phyloP scores from a whole-genome alignment of 2,113 vertebrate genomes.

The Taxidea taxus region DNA sequence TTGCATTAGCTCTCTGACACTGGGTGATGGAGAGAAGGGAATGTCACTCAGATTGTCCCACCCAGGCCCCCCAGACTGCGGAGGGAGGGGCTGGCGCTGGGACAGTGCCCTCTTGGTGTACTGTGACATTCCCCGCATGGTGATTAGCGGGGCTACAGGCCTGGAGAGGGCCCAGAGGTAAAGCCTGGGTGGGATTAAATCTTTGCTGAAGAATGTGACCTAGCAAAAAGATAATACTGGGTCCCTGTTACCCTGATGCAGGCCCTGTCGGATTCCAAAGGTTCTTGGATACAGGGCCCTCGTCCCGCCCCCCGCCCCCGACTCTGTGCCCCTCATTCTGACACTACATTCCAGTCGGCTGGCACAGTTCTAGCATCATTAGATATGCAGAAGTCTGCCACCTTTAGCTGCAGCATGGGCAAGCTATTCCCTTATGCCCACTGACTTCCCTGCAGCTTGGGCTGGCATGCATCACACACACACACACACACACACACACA shows the following conservation, averaged over 20 bases:
- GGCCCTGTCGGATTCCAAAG: background rate
- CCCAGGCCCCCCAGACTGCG: background rate
- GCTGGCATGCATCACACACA: background rate
- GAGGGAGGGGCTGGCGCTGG: accelerated
- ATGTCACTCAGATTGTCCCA: background rate
- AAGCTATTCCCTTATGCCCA: background rate
- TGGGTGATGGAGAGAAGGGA: background rate
- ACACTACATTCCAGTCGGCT: background rate
- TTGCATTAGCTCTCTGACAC: background rate
- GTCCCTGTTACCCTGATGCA: background rate
- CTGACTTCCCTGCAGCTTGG: background rate
- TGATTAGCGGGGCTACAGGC: background rate
- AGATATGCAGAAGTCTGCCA: background rate
- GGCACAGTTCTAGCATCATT: background rate
- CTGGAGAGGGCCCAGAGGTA: background rate
- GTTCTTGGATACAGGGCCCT: background rate
- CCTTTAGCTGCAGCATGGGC: background rate
- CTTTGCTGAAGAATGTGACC: background rate
- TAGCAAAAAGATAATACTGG: background rate
- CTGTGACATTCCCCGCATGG: background rate
- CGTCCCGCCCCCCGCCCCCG: background rate
- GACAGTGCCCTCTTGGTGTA: background rate
- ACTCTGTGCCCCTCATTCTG: background rate
- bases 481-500: background rate
- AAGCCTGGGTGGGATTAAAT: background rate